phyloP scores from a whole-genome alignment of 2,888 invertebrate species.

The Lordiphosa fenestrarum region DNA sequence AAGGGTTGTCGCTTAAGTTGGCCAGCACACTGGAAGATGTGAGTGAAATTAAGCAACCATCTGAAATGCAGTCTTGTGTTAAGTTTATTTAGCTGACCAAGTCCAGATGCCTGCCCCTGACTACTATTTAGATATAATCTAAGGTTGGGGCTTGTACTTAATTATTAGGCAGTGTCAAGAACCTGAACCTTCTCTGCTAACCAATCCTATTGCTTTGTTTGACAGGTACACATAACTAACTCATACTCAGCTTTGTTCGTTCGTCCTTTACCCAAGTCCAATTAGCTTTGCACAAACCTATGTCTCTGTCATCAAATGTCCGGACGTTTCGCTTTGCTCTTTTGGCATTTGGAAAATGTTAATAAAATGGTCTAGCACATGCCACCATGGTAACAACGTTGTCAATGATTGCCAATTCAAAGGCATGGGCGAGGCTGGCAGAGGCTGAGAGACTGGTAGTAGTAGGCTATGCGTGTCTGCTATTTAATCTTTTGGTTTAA shows the following conservation, averaged over 20 bases:
- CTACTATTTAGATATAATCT: too few relatives aligned
- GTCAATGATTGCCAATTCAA: constrained; percentile 40
- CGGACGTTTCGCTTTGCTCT: constrained; percentile 28
- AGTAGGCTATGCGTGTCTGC: constrained; percentile 25
- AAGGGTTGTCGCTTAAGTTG: too few relatives aligned
- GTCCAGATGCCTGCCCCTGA: too few relatives aligned
- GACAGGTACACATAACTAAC: neutral
- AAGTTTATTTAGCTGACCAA: too few relatives aligned
- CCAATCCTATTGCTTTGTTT: neutral
- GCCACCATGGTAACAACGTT: constrained; percentile 41
- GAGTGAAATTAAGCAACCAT: too few relatives aligned
- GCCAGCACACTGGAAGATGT: too few relatives aligned
- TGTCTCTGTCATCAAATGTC: constrained; percentile 36
- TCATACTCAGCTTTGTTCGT: constrained; percentile 3
- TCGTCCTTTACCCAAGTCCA: constrained; percentile 38
- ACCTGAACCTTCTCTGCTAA: neutral
- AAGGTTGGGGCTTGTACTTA: too few relatives aligned
- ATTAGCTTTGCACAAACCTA: constrained; percentile 48
- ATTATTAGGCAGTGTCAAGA: too few relatives aligned
- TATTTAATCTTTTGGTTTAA: constrained; percentile 30
- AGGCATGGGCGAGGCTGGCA: constrained; percentile 6
- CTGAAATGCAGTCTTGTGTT: too few relatives aligned
- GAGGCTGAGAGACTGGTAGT: neutral
- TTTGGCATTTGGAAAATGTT: constrained; percentile 48
- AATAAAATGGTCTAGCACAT: constrained; percentile 45